Percentiles rank a stretch among this genome's conserved stretches.
Evolutionary conservation across 1,140 invertebrate genomes (phyloP).

Genomic region (Zaprionus ghesquierei): DNA sequence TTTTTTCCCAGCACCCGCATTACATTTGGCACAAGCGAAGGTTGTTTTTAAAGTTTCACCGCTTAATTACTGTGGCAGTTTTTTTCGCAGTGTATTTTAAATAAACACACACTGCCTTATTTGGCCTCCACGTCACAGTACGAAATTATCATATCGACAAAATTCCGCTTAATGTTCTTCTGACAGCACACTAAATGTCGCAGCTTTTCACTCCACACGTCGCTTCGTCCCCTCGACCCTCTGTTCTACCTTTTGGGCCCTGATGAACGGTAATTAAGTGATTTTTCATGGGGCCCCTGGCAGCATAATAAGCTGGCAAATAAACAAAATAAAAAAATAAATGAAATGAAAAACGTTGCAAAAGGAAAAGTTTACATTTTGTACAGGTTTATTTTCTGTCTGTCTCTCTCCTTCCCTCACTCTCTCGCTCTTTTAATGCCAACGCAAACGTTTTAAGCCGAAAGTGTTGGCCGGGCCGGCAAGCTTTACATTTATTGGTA

Average conservation of each 20-base stretch:
- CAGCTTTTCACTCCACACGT: background rate
- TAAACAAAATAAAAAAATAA: conserved; percentile 8
- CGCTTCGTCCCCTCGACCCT: background rate
- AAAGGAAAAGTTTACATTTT: background rate
- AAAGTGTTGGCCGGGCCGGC: background rate
- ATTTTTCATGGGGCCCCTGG: conserved; percentile 13
- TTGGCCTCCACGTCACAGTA: background rate
- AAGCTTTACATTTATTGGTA: conserved; percentile 17
- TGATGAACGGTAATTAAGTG: conserved; percentile 2
- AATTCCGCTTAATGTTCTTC: background rate
- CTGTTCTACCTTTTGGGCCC: background rate
- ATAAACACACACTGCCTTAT: background rate
- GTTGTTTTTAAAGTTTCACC: background rate
- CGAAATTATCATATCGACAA: conserved; percentile 9
- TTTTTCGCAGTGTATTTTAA: background rate
- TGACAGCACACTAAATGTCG: background rate
- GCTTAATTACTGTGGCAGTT: background rate
- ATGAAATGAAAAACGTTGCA: background rate
- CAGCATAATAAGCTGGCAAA: conserved; percentile 9
- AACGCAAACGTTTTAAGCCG: conserved; percentile 7
- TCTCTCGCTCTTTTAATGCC: background rate
- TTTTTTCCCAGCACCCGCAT: background rate
- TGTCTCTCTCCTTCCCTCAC: background rate
- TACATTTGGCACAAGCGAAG: background rate
- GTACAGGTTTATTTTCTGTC: background rate